These are phyloP conservation scores for Takifugu flavidus DNA, from an alignment of 2,113 vertebrate species.

Conservation along the genomic window DNA sequence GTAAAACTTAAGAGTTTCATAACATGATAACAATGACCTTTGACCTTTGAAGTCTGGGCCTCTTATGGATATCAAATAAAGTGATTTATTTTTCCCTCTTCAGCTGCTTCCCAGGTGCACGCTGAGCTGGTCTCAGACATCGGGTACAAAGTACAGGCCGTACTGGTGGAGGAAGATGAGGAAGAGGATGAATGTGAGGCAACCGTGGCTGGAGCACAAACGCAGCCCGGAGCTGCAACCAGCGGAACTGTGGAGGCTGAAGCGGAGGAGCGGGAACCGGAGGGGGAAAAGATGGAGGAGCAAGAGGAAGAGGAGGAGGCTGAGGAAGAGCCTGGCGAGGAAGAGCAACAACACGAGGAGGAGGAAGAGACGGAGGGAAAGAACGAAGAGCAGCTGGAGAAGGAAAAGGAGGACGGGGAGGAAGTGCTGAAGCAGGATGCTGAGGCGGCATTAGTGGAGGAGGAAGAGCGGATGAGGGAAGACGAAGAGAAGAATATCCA, in stretches of 20 bases:
- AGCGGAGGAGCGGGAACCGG: conserved; percentile 24
- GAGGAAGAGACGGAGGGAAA: conserved; percentile 28
- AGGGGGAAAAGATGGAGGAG: background rate
- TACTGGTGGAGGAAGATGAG: conserved; percentile 68
- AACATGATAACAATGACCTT: background rate
- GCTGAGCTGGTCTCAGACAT: conserved; percentile 53
- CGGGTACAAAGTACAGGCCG: conserved; percentile 56
- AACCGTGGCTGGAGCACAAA: conserved; percentile 18
- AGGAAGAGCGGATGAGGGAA: conserved; percentile 16
- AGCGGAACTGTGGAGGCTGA: conserved; percentile 26
- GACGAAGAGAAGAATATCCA: conserved; percentile 30
- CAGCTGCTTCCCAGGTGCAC: conserved; percentile 17
- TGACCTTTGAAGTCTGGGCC: background rate
- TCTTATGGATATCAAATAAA: background rate
- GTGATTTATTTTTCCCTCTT: background rate
- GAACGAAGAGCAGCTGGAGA: conserved; percentile 24
- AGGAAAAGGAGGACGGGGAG: conserved; percentile 7
- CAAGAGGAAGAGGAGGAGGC: background rate
- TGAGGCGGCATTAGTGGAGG: conserved; percentile 12
- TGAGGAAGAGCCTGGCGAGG: conserved; percentile 11
- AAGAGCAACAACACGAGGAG: background rate
- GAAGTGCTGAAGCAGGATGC: conserved; percentile 23
- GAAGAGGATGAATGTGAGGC: conserved; percentile 46
- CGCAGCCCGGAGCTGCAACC: conserved; percentile 2
- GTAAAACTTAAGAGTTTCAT: too few relatives aligned